Base-by-base conservation (phyloP, 2,113 vertebrate genomes). In the Aythya baeri region DNA sequence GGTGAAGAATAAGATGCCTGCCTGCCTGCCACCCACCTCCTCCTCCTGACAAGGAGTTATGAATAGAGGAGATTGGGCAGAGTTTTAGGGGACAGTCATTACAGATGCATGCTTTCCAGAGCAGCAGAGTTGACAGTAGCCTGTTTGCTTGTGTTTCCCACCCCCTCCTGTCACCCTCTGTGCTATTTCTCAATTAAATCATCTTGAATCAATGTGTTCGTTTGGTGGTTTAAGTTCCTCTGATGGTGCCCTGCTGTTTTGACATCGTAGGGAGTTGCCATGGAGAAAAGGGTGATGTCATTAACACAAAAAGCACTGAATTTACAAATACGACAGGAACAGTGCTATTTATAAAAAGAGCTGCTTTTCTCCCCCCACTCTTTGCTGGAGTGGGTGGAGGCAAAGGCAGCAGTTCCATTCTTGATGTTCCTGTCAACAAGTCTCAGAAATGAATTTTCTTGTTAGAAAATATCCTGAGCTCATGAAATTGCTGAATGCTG, bases 271-370 rank as follows among this genome's bases (percentile, higher is more conserved):
- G 93, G 96, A 96, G 98, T 98, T 98, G 98, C 98, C 97, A 98
- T 98, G 98, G 98, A 98, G 97, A 98, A 96, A 94, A 96, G 78
- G 96, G 94, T 98, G 98, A 98, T 98, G 97, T 98, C 98, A 98
- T 91, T 97, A 97, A 97, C 98, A 98, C 96, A 97, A 97, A 96
- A 97, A 96, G 97, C 98, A 97, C 97, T 55, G 85, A 97, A 98
- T 97, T 98, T 98, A 98, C 98, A 98, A 98, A 98, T 98, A 94
- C 86, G 76, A 97, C 95, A 96, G 98, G 97, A 98, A 97, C 94
- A 67, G 75, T 94, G 96, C 97, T 98, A 98, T 98, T 98, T 98
- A 97, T 98, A 98, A 96, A 98, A 96, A 95, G 77, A 91, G 86
- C 96, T 86, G 58, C 82, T 87, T 90, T 89, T 94, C 91, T 89